Base-by-base conservation (phyloP, 2,888 invertebrate genomes). In the Phoenoteleia sp. region DNA sequence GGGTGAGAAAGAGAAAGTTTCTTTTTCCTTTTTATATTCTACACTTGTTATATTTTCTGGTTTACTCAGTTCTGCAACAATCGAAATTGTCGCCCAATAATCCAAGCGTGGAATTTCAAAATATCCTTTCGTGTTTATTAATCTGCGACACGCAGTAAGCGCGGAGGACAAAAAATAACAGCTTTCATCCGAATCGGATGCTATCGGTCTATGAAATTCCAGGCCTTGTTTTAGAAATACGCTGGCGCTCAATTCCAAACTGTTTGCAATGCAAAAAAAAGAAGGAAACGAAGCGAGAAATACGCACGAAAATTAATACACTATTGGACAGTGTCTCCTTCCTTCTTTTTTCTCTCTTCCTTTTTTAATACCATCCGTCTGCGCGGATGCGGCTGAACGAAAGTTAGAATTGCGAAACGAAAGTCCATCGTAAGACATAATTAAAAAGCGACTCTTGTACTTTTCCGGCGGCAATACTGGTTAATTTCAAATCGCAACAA, bases 1-100 rank as follows among this genome's bases (percentile, higher is more conserved):
- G 81, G 81, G 76, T 75, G 80, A 80, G 84, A 84, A 84, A 84
- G 84, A 80, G 84, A 84, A 84, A 84, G 84, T 84, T 58, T 58
- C 33, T 52, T 64, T 11, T 23, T 60, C 25, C 6, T 74, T 54
- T 27, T 39, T 45, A n/a, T n/a, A n/a, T 62, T 69, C 36, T 39
- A 29, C 33, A 23, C 27, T 58, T 67, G 60, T 29, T 58, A 62
- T 47, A 27, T 56, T 49, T 71, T 23, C 39, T 17, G 25, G 27
- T 36, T 64, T 80, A 54, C 45, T 72, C 80, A 80, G 76, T 76
- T 76, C 76, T 49, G 71, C 76, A 58, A 66, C 71, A 66, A 23
- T 58, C 36, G 56, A 19, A 36, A 76, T 49, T 33, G 60, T 76
- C 71, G 62, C 49, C 67, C 62, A 64, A 69, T 39, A 45, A 81